Percentiles rank a stretch among this genome's conserved stretches.
Evolutionary conservation across 2,113 vertebrate species (phyloP).

Genomic region (Melanocharis versteri): DNA sequence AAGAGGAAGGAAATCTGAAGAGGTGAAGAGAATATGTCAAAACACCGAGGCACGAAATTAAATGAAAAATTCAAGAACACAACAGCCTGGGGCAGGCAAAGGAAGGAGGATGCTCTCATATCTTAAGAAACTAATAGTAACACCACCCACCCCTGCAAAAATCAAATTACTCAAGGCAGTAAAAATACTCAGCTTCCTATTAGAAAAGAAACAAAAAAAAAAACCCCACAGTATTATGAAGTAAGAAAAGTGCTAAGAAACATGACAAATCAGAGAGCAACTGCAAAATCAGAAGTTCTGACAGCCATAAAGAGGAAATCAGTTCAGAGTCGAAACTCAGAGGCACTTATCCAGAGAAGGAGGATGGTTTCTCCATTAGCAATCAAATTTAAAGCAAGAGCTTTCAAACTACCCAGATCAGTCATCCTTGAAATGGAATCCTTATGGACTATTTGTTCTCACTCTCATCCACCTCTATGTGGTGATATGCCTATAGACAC

Average conservation of each 20-base stretch:
- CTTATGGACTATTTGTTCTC: not conserved
- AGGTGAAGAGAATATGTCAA: not conserved
- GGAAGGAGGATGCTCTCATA: not conserved
- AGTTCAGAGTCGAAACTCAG: not conserved
- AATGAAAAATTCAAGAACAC: not conserved
- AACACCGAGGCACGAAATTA: not conserved
- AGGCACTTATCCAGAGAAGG: not conserved
- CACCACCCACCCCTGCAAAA: not conserved
- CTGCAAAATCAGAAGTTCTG: not conserved
- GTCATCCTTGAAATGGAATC: not conserved
- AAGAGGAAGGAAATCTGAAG: not conserved
- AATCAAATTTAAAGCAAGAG: not conserved
- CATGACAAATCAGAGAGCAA: not conserved
- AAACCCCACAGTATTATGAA: not conserved
- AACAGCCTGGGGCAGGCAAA: not conserved
- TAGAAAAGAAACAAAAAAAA: not conserved
- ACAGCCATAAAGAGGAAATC: not conserved
- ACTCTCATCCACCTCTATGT: not conserved
- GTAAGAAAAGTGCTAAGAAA: not conserved
- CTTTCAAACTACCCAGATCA: not conserved
- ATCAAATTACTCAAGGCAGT: not conserved
- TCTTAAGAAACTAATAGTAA: not conserved
- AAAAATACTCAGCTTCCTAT: not conserved
- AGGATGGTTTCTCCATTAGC: accelerated
- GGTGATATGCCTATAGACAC: not conserved